Evolutionary conservation across 2,113 vertebrate species (phyloP), one percentile per base, ranked within the genome.

Genomic region (Tetrax tetrax): DNA sequence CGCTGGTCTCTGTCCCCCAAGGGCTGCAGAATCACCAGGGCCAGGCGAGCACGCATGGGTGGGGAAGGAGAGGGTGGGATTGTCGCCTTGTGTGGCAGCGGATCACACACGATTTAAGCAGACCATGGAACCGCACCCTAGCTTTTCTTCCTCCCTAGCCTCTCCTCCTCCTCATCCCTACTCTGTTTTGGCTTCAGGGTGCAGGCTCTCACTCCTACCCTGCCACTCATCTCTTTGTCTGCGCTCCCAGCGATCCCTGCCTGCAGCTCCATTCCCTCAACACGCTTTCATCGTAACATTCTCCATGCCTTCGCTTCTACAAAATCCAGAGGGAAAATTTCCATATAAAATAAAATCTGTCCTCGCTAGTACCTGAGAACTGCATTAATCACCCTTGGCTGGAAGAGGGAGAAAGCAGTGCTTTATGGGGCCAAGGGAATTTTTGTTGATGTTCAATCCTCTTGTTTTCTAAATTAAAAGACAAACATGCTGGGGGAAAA

Each of bases 401-500:
- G 68, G 43, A 41, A 94, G 59, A 71, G 27, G 54, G 19, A 82
- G 25, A 86, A 86, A 77, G 50, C 10, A 29, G 35, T 12, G 13
- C 14, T 71, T 82, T 56, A 65, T 3, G 12, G 31, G 17, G 35
- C 57, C 43, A 63, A 38, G 37, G 50, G 27, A 57, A 31, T 41
- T 83, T 92, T 35, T 66, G 66, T 21, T 79, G 18, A 87, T 81
- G 66, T 85, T 70, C 78, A 89, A 13, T 23, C 33, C n/a, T 75
- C 81, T 90, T 61, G 63, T 65, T 93, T 93, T 90, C 75, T 68
- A 88, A 88, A 93, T 69, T 75, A 82, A 95, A 95, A 90, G 47
- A 88, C 4, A 13, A 90, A 79, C 41, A 41, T 38, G 9, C 2
- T 4, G 10, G 9, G 15, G 16, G 10, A 23, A 29, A 23, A 10